Evolutionary conservation across 2,113 vertebrate species (phyloP).

Genomic region (Ptychochromis oligacanthus): DNA sequence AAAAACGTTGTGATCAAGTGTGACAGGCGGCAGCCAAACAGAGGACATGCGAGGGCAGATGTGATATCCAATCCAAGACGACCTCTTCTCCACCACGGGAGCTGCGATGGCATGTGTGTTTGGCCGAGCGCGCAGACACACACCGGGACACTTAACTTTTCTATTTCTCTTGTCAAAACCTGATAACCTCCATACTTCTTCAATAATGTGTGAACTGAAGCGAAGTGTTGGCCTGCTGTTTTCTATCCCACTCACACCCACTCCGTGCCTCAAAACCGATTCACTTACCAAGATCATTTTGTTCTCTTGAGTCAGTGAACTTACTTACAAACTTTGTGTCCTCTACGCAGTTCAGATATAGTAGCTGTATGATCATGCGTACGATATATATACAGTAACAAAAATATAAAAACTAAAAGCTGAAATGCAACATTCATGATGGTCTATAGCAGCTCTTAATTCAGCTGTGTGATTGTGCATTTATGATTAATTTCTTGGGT

Average conservation of each 20-base stretch:
- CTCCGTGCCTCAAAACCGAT: slow-evolving; percentile 12
- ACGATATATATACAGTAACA: background rate
- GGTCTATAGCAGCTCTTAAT: background rate
- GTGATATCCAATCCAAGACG: slow-evolving; percentile 65
- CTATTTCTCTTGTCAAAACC: slow-evolving; percentile 44
- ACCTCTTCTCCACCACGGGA: slow-evolving; percentile 37
- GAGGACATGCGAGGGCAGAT: slow-evolving; percentile 66
- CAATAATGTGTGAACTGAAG: slow-evolving; percentile 37
- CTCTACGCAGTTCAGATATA: background rate
- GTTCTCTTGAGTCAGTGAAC: background rate
- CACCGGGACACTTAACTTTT: slow-evolving; percentile 40
- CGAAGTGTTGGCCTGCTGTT: slow-evolving; percentile 8
- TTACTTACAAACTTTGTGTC: background rate
- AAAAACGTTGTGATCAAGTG: slow-evolving; percentile 60
- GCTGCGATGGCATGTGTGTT: slow-evolving; percentile 13
- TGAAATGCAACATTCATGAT: background rate
- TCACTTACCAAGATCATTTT: slow-evolving; percentile 39
- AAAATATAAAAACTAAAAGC: background rate
- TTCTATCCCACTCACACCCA: slow-evolving; percentile 34
- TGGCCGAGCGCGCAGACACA: background rate
- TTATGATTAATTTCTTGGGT: background rate
- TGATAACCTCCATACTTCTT: slow-evolving; percentile 47
- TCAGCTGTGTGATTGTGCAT: background rate
- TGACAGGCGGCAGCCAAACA: slow-evolving; percentile 65
- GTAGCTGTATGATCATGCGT: background rate